Percentiles rank a stretch among this genome's conserved stretches.
Conservation (phyloP, 2,113 vertebrate genomes). For the Panthera uncia region DNA sequence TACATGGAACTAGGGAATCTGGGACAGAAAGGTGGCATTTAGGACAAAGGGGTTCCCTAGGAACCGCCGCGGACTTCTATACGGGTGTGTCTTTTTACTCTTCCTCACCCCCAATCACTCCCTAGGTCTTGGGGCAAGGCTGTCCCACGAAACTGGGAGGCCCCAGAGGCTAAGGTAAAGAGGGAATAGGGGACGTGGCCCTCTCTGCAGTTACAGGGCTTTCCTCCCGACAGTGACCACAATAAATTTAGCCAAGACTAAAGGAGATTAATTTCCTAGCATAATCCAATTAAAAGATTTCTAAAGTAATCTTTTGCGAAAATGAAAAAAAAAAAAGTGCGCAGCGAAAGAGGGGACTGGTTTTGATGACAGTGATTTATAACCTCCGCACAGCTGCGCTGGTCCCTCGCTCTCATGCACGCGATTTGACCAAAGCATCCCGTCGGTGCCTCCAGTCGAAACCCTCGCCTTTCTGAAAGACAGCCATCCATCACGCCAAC, state of each 20-base stretch:
- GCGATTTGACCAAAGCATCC: slow-evolving; percentile 60
- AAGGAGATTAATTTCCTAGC: slow-evolving; percentile 86
- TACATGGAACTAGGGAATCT: neutral
- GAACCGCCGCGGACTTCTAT: neutral
- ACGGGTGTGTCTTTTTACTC: neutral
- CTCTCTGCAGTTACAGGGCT: slow-evolving; percentile 61
- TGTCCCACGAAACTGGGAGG: neutral
- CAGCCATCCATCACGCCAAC: slow-evolving; percentile 24
- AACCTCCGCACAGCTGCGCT: neutral
- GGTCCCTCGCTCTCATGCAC: neutral
- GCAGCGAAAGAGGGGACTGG: slow-evolving; percentile 63
- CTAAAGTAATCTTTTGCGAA: slow-evolving; percentile 83
- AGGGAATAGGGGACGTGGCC: neutral
- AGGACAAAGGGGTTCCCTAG: slow-evolving; percentile 24
- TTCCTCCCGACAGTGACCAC: slow-evolving; percentile 82
- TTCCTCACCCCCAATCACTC: neutral
- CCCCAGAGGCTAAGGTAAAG: neutral
- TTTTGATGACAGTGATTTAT: slow-evolving; percentile 80
- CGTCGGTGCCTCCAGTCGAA: neutral
- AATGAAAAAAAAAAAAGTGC: neutral
- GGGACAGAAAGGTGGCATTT: neutral
- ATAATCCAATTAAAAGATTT: slow-evolving; percentile 89
- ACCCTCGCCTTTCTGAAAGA: slow-evolving; percentile 44
- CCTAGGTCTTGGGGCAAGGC: neutral
- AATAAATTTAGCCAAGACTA: slow-evolving; percentile 82